These are phyloP conservation scores for Stegostoma tigrinum DNA, from an alignment of 2,113 vertebrate species.

Conservation along the genomic window DNA sequence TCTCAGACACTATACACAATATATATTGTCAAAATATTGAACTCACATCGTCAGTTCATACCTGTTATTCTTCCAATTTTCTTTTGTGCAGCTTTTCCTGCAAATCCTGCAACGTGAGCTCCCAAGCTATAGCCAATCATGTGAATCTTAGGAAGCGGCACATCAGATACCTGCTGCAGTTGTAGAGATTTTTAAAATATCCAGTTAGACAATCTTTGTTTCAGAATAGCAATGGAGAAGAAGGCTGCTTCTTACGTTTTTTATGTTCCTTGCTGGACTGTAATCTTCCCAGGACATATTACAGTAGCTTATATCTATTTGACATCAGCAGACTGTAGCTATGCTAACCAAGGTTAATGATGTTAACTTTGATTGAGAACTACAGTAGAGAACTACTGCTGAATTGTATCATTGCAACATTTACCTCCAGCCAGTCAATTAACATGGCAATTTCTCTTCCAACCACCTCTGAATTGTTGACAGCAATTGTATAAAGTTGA, in stretches of 20 bases:
- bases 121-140: slow-evolving; percentile 94
- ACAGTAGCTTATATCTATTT: not conserved
- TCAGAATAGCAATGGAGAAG: not conserved
- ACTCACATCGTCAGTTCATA: slow-evolving; percentile 43
- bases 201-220: not conserved
- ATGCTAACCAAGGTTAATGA: not conserved
- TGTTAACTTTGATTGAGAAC: not conserved
- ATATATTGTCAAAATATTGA: not conserved
- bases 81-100: slow-evolving; percentile 64
- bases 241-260: not conserved
- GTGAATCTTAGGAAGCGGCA: slow-evolving; percentile 72
- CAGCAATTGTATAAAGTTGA: slow-evolving; percentile 77
- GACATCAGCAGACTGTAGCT: not conserved
- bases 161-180: slow-evolving; percentile 63
- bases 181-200: not conserved
- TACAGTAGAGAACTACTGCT: not conserved
- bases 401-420: not conserved
- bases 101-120: slow-evolving; percentile 84
- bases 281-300: not conserved
- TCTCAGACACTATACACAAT: not conserved
- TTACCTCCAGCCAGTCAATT: slow-evolving; percentile 85
- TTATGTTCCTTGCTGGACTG: not conserved
- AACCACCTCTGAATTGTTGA: slow-evolving; percentile 69
- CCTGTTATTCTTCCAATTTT: slow-evolving; percentile 87
- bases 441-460: slow-evolving; percentile 66